Percentiles rank a stretch among this genome's conserved stretches.
These are phyloP conservation scores for Clivina fossor DNA, from an alignment of 2,888 invertebrate genomes.

Conservation along the genomic window DNA sequence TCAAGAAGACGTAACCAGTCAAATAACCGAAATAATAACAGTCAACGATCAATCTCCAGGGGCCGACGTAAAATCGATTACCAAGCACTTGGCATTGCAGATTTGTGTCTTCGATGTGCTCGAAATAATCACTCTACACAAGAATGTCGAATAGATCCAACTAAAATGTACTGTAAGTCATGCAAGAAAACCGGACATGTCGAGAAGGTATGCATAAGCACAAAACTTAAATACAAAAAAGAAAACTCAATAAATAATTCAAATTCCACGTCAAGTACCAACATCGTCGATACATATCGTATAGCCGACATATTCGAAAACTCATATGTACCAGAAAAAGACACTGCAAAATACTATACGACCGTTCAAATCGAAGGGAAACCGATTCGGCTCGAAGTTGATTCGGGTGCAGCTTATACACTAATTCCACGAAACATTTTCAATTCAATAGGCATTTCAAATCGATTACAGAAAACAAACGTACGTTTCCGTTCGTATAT, in stretches of 20 bases:
- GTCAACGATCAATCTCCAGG: too few species aligned
- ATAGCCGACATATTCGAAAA: too few species aligned
- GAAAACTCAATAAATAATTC: too few species aligned
- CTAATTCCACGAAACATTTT: not conserved
- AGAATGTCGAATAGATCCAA: not conserved
- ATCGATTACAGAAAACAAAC: too few species aligned
- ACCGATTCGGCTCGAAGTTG: not conserved
- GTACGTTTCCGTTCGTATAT: too few species aligned
- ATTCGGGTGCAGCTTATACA: slow-evolving; percentile 5
- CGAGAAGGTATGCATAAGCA: not conserved
- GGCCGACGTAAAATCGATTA: not conserved
- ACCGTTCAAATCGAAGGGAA: not conserved
- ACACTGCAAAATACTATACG: not conserved
- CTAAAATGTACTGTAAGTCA: not conserved
- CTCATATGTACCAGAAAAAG: not conserved
- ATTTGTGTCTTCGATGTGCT: not conserved
- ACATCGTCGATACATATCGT: too few species aligned
- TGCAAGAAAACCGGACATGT: not conserved
- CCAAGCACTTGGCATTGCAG: not conserved
- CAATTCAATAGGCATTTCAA: too few species aligned
- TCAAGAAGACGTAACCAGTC: too few species aligned
- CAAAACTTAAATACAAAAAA: not conserved
- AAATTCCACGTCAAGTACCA: too few species aligned
- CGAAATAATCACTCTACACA: slow-evolving; percentile 4
- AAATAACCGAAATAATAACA: too few species aligned